Base-by-base conservation (phyloP, 2,113 vertebrate species). In the Pleuronectes platessa region DNA sequence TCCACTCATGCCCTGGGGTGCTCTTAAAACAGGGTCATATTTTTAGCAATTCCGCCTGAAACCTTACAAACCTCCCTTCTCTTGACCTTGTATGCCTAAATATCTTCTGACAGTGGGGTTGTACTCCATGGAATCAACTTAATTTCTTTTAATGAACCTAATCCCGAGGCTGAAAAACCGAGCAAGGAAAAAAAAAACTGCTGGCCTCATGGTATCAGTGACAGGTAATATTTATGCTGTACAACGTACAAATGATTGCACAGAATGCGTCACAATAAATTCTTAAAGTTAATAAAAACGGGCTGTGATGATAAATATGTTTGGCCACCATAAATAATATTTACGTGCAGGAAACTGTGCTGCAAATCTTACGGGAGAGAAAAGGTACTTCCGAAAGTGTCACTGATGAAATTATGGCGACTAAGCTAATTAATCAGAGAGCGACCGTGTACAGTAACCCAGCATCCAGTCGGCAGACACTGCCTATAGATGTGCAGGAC, bases 1-100 rank as follows among this genome's bases (percentile, higher is more conserved):
- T 74, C 26, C 70, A 60, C 55, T 86, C 70, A 71, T 15, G 21
- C 64, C 78, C 75, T 68, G 64, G 59, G 77, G 84, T 83, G 84
- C 84, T 87, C 61, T 51, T 65, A 14, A 83, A 84, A 85, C 61
- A 83, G 77, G 74, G 71, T 82, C 74, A 75, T 76, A 75, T 83
- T 74, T 85, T 88, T 84, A 83, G 73, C 71, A 87, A 61, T 75
- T 66, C 74, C 81, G 81, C 81, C 88, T 71, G 75, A 88, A 84
- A 83, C 82, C 71, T 82, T 61, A 73, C 67, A 51, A 71, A 67
- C 66, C 40, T 72, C 66, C 79, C 65, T 58, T 58, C 61, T 76
- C 51, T 72, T 78, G 82, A 80, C 74, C 78, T 81, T 76, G 26
- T 82, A 77, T 81, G 76, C 71, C 81, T 68, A 61, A 84, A 78